These are phyloP conservation scores for Epinotia demarniana DNA, from an alignment of 2,888 invertebrate species.

Conservation along the genomic window DNA sequence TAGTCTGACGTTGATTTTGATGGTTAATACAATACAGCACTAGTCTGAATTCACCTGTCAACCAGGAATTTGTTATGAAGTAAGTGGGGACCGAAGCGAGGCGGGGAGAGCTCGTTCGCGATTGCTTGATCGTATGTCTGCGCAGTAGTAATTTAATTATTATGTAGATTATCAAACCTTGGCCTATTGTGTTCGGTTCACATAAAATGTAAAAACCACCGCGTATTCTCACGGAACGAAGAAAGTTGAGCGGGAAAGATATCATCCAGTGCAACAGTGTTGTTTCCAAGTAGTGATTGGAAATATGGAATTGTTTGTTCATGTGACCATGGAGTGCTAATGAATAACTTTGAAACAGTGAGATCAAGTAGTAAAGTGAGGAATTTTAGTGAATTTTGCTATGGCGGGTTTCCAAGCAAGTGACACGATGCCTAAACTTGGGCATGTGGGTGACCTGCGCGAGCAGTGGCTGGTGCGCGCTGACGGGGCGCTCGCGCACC, in stretches of 20 bases:
- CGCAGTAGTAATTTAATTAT: conserved; percentile 59
- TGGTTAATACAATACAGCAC: conserved; percentile 48
- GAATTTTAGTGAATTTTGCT: conserved; percentile 38
- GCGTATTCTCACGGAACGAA: conserved; percentile 73
- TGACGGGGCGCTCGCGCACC: conserved; percentile 79
- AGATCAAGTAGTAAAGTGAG: conserved; percentile 15
- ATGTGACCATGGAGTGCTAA: conserved; percentile 52
- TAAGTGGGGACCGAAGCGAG: conserved; percentile 62
- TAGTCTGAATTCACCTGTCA: conserved; percentile 55
- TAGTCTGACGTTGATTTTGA: neutral
- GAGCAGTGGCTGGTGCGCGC: conserved; percentile 81
- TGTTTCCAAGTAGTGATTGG: conserved; percentile 49
- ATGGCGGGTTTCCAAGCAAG: conserved; percentile 76
- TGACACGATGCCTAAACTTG: conserved; percentile 80
- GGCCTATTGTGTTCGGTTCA: conserved; percentile 74
- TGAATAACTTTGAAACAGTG: conserved; percentile 53
- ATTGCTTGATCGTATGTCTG: conserved; percentile 50
- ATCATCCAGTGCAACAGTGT: conserved; percentile 53
- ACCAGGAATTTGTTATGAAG: conserved; percentile 55
- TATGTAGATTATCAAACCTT: conserved; percentile 74
- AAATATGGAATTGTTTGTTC: conserved; percentile 45
- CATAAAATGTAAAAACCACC: conserved; percentile 72
- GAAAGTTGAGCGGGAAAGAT: conserved; percentile 72
- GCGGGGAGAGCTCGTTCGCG: conserved; percentile 54
- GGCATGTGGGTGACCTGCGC: conserved; percentile 77